Conservation (phyloP, 1,140 invertebrate genomes). For the Physella acuta region DNA sequence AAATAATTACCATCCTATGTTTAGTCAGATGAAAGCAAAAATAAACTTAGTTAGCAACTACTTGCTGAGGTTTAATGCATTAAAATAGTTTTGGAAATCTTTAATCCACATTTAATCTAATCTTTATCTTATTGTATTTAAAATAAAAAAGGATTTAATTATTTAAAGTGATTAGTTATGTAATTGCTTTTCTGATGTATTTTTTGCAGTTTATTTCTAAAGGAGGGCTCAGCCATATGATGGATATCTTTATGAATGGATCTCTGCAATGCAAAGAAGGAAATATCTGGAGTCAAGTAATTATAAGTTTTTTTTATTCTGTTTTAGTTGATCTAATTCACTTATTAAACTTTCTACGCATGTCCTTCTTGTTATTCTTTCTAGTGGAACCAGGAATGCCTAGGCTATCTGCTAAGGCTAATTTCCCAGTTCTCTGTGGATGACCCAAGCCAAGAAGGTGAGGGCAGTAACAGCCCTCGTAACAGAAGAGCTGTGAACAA, state of each 20-base stretch:
- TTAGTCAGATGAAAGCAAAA: too few relatives aligned
- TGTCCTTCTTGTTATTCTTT: conserved; percentile 6
- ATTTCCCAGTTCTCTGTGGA: conserved; percentile 77
- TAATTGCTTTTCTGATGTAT: too few relatives aligned
- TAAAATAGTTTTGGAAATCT: too few relatives aligned
- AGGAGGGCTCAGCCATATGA: conserved; percentile 82
- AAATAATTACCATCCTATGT: too few relatives aligned
- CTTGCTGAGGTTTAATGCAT: too few relatives aligned
- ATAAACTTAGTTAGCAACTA: too few relatives aligned
- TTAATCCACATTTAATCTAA: too few relatives aligned
- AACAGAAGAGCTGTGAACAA: conserved; percentile 49
- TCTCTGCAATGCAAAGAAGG: conserved; percentile 60
- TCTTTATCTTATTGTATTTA: too few relatives aligned
- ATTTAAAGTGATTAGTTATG: too few relatives aligned
- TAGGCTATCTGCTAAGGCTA: conserved; percentile 81
- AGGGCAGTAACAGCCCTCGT: conserved; percentile 48
- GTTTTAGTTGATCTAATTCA: background rate
- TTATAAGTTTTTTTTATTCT: too few relatives aligned
- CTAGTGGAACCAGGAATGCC: conserved; percentile 90
- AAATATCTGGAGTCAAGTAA: conserved; percentile 62
- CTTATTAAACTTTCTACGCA: background rate
- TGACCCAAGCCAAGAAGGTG: conserved; percentile 45
- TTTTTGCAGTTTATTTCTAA: conserved; percentile 74
- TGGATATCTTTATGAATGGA: conserved; percentile 89
- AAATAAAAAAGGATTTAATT: too few relatives aligned